Evolutionary conservation across 2,113 vertebrate species (phyloP), one percentile per base, ranked within the genome.

Genomic region (Blennius ocellaris): DNA sequence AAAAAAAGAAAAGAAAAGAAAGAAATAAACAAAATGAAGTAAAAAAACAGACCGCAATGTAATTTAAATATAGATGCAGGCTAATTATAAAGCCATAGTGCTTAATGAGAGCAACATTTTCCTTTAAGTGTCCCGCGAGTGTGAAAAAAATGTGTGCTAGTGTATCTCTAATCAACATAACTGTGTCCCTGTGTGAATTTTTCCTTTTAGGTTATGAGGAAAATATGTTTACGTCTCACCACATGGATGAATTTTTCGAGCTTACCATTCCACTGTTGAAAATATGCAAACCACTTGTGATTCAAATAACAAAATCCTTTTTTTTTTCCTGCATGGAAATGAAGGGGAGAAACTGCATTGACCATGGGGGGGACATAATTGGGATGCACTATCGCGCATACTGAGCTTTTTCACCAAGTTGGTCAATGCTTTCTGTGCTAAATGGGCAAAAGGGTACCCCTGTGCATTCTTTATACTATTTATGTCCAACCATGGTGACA

Each of bases 391-490:
- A 44, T 49, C 12, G 36, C 73, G 68, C 68, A 76, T 11, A 62
- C 49, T 40, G 30, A 53, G 44, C 12, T 64, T 67, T 67, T 67
- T 56, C 37, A 63, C 71, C 53, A 52, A 58, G 60, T 67, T 65
- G 66, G 59, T 73, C 83, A 80, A 72, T 73, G 60, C 78, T 69
- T 76, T 80, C 63, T 60, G 44, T 30, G 49, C 67, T 83, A 87
- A 89, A 73, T 83, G 69, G 69, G n/a, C 7, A 62, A 76, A 74
- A 63, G 45, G 14, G 60, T 60, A 41, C 82, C 84, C 81, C 54
- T 77, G 69, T 78, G 78, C 48, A 78, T 84, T 83, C 66, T 87
- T 86, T 73, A 41, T 45, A 78, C 47, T 47, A 55, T 72, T 84
- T 86, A 73, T 79, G 66, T 76, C 77, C 55, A 36, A 57, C 54